A percentile compares a stretch with the other conserved stretches of the same genome.
Evolutionary conservation across 2,113 vertebrate genomes (phyloP).

Genomic region (Oreochromis spilurus): DNA sequence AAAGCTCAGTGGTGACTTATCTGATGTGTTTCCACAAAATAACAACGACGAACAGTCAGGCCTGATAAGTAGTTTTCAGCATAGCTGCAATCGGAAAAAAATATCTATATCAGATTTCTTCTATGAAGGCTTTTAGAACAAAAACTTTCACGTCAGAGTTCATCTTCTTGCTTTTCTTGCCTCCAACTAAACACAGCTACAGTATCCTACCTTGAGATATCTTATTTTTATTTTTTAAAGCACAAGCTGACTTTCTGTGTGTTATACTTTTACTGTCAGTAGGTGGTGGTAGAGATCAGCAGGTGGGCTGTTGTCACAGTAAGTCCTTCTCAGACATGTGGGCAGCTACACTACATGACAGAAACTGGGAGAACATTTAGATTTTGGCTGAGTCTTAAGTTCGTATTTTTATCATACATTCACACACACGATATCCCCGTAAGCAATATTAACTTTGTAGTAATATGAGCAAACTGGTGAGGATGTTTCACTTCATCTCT

Average conservation of each 20-base stretch:
- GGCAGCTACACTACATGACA: not conserved
- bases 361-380: not conserved
- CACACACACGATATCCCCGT: not conserved
- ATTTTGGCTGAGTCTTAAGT: not conserved
- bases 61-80: not conserved
- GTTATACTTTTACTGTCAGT: not conserved
- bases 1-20: not conserved
- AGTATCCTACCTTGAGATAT: not conserved
- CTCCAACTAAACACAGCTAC: not conserved
- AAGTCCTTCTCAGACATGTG: not conserved
- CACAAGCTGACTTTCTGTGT: not conserved
- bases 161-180: not conserved
- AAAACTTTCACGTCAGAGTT: not conserved
- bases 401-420: not conserved
- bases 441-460: not conserved
- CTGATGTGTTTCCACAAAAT: not conserved
- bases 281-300: constrained; percentile 40
- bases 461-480: not conserved
- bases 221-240: not conserved
- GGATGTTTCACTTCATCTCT: not conserved
- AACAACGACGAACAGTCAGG: not conserved
- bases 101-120: not conserved
- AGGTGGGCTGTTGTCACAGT: not conserved
- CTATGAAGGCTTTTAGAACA: not conserved
- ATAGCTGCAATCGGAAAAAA: not conserved